These are phyloP conservation scores for Lagocephalus sceleratus DNA, from an alignment of 2,797 vertebrate genomes.

Conservation along the genomic window DNA sequence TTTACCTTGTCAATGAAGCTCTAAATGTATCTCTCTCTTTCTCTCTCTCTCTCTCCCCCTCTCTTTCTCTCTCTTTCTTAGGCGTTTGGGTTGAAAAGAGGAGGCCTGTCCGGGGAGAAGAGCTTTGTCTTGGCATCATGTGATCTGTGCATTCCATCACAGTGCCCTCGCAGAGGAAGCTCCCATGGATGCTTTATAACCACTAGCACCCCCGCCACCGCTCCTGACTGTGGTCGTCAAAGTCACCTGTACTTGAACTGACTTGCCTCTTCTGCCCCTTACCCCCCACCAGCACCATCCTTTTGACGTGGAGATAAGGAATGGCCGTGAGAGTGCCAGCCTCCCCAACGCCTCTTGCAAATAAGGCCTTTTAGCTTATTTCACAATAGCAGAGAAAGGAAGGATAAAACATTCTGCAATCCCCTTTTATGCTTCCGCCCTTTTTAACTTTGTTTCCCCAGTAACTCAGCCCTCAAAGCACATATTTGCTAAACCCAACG, in stretches of 20 bases:
- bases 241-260: slow-evolving; percentile 57
- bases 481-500: slow-evolving; percentile 32
- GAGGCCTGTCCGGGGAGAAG: slow-evolving; percentile 33
- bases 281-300: slow-evolving; percentile 18
- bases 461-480: slow-evolving; percentile 40
- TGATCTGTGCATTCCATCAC: slow-evolving; percentile 48
- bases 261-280: slow-evolving; percentile 39
- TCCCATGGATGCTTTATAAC: slow-evolving; percentile 35
- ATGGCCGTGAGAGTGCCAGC: slow-evolving; percentile 40
- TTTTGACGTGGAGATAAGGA: slow-evolving; percentile 52
- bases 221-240: slow-evolving; percentile 43
- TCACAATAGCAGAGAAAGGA: slow-evolving; percentile 57
- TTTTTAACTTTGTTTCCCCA: slow-evolving; percentile 45
- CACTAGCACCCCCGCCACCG: slow-evolving; percentile 38
- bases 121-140: slow-evolving; percentile 54
- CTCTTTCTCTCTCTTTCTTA: slow-evolving; percentile 20
- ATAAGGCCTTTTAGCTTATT: slow-evolving; percentile 56
- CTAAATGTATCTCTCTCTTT: slow-evolving; percentile 47
- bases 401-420: slow-evolving; percentile 41
- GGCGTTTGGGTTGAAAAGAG: slow-evolving; percentile 25
- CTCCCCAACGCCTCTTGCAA: slow-evolving; percentile 53
- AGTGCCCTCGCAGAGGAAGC: slow-evolving; percentile 28
- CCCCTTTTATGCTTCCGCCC: slow-evolving; percentile 30
- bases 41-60: slow-evolving; percentile 20
- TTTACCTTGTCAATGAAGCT: slow-evolving; percentile 57